Conservation (phyloP, 2,888 invertebrate genomes). For the Litoditis marina region DNA sequence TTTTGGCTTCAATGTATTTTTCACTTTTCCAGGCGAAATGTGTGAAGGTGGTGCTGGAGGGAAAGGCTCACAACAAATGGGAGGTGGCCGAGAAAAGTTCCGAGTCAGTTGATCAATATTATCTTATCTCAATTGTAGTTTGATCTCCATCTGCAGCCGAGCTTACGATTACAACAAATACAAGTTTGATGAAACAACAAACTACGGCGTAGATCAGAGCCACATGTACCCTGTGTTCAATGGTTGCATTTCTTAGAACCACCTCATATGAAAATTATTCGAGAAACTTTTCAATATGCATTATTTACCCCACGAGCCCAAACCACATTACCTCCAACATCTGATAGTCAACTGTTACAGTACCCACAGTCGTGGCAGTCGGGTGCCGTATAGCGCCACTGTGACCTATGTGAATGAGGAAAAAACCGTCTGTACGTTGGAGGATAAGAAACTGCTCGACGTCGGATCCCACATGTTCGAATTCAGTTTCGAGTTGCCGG, state of each 20-base stretch:
- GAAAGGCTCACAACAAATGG: slow-evolving; percentile 15
- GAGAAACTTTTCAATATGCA: too few species aligned
- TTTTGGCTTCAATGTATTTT: too few species aligned
- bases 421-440: slow-evolving; percentile 8
- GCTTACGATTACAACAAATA: too few species aligned
- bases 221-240: too few species aligned
- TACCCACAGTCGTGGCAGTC: slow-evolving; percentile 14
- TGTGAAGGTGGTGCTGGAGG: slow-evolving; percentile 7
- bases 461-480: slow-evolving; percentile 6
- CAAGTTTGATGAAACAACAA: too few species aligned
- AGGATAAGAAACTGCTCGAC: slow-evolving; percentile 2
- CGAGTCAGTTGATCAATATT: slow-evolving; percentile 8
- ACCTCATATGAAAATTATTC: too few species aligned
- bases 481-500: slow-evolving; percentile 10
- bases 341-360: background rate
- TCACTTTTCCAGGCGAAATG: slow-evolving; percentile 10
- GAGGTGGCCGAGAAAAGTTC: slow-evolving; percentile 17
- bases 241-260: too few species aligned
- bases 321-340: too few species aligned
- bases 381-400: slow-evolving; percentile 11
- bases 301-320: too few species aligned
- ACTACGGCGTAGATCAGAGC: too few species aligned
- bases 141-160: too few species aligned
- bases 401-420: slow-evolving; percentile 4
- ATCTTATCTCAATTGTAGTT: too few species aligned